Percentiles rank a stretch among this genome's conserved stretches.
These are phyloP conservation scores for Mesorhabditis belari DNA, from an alignment of 2,888 invertebrate species.

Conservation along the genomic window DNA sequence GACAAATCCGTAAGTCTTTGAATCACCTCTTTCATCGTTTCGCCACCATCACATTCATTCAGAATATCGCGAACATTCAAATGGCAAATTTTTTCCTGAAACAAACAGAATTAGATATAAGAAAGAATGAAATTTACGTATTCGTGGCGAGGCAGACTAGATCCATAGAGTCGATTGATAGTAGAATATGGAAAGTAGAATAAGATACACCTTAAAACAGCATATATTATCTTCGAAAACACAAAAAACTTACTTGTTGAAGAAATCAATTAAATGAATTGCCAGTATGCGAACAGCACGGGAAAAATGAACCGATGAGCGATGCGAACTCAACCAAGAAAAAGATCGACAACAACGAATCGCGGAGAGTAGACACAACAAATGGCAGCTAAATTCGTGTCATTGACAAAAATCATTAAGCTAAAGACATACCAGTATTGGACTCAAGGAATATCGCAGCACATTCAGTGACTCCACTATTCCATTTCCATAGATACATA, in stretches of 20 bases:
- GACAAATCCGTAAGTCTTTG: too few relatives aligned
- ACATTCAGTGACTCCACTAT: slow-evolving; percentile 43
- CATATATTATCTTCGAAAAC: not conserved
- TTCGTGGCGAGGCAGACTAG: not conserved
- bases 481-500: slow-evolving; percentile 44
- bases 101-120: too few relatives aligned
- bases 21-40: not conserved
- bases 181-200: not conserved
- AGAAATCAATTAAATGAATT: slow-evolving; percentile 23
- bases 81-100: not conserved
- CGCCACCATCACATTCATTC: not conserved
- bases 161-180: not conserved
- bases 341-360: slow-evolving; percentile 27
- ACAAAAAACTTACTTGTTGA: slow-evolving; percentile 4
- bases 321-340: slow-evolving; percentile 28
- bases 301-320: slow-evolving; percentile 16
- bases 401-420: not conserved
- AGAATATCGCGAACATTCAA: not conserved
- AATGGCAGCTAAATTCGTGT: slow-evolving; percentile 12
- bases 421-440: slow-evolving; percentile 34
- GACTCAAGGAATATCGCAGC: slow-evolving; percentile 40
- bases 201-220: not conserved
- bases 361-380: slow-evolving; percentile 15
- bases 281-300: slow-evolving; percentile 22
- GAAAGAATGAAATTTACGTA: too few relatives aligned